These are phyloP conservation scores for Pteruthius melanotis DNA, from an alignment of 2,113 vertebrate genomes.

Conservation along the genomic window DNA sequence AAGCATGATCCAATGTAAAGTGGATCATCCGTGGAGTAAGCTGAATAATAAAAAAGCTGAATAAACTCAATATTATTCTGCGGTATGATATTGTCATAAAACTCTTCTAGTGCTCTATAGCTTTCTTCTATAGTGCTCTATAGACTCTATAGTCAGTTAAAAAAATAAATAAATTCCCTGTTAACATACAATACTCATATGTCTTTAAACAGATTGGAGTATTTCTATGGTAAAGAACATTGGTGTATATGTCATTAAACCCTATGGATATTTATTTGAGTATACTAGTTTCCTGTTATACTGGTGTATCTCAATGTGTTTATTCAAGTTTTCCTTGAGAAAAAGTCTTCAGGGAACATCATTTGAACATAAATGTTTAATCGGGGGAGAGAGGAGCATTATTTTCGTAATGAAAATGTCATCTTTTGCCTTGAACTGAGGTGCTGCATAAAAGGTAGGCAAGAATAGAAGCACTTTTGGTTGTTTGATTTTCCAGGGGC, in stretches of 20 bases:
- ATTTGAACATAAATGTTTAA: background rate
- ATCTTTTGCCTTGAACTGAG: background rate
- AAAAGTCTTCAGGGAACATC: background rate
- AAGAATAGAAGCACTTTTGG: background rate
- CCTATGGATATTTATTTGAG: background rate
- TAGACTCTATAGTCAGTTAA: background rate
- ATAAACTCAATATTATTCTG: background rate
- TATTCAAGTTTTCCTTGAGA: background rate
- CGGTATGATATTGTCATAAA: background rate
- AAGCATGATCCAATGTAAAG: background rate
- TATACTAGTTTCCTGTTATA: background rate
- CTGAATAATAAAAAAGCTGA: background rate
- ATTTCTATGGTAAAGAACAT: background rate
- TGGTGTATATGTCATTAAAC: background rate
- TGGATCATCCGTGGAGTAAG: background rate
- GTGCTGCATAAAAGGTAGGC: background rate
- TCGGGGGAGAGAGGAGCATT: background rate
- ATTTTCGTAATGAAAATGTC: background rate
- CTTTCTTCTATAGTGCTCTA: no score
- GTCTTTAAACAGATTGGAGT: background rate
- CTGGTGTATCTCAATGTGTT: background rate
- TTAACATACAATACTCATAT: background rate
- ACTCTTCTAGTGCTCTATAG: background rate
- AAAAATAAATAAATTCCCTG: background rate
- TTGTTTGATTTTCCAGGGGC: background rate